phyloP scores from a whole-genome alignment of 2,797 vertebrate species.

The Catharus ustulatus region DNA sequence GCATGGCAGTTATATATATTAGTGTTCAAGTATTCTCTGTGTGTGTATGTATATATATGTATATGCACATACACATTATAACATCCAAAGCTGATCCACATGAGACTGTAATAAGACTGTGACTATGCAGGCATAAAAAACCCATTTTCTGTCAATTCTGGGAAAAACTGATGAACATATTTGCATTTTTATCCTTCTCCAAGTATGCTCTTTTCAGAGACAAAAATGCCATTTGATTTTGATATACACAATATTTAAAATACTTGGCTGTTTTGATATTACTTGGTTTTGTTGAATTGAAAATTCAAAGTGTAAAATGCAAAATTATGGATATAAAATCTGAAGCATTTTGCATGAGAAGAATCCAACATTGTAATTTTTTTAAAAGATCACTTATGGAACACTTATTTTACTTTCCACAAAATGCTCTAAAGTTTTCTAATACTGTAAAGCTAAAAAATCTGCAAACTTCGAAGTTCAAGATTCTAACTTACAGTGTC shows the following conservation, averaged over 20 bases:
- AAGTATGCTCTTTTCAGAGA: not conserved
- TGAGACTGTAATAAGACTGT: not conserved
- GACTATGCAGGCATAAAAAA: not conserved
- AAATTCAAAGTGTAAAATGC: not conserved
- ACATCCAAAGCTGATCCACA: not conserved
- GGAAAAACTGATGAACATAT: not conserved
- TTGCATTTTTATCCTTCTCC: not conserved
- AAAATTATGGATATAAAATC: not conserved
- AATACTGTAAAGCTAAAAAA: not conserved
- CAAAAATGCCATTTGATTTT: not conserved
- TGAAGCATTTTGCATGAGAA: not conserved
- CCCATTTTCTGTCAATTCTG: not conserved
- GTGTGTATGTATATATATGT: too few species aligned
- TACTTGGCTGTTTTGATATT: not conserved
- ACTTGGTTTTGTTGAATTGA: not conserved
- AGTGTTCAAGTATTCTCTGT: not conserved
- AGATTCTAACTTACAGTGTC: not conserved
- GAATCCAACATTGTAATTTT: not conserved
- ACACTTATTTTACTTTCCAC: not conserved
- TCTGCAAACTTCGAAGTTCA: not conserved
- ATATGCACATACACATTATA: not conserved
- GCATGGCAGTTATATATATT: not conserved
- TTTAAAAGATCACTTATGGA: not conserved
- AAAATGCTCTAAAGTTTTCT: not conserved
- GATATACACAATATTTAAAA: not conserved